phyloP scores from a whole-genome alignment of 2,888 invertebrate species.

The Lasioglossum villosulum region DNA sequence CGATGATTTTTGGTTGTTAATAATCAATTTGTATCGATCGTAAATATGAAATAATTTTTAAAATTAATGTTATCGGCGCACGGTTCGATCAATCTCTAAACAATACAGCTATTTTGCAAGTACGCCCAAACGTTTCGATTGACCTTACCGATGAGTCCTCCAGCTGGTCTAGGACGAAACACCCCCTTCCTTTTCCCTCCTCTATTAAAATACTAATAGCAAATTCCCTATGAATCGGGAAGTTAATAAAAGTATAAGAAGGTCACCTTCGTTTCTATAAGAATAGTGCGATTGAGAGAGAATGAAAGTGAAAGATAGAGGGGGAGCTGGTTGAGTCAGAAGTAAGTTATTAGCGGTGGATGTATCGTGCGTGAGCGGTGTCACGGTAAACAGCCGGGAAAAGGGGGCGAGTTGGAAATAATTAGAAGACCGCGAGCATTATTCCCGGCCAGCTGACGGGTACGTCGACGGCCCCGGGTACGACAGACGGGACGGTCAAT shows the following conservation, averaged over 20 bases:
- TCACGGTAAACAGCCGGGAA: slow-evolving; percentile 20
- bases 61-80: too few relatives aligned
- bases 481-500: slow-evolving; percentile 40
- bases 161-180: too few relatives aligned
- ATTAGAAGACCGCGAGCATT: slow-evolving; percentile 36
- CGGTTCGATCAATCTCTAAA: too few relatives aligned
- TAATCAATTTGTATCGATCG: too few relatives aligned
- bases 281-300: not conserved
- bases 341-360: slow-evolving; percentile 54
- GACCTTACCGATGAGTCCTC: too few relatives aligned
- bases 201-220: too few relatives aligned
- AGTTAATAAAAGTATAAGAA: too few relatives aligned
- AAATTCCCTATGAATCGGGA: too few relatives aligned
- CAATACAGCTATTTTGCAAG: too few relatives aligned
- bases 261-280: not conserved
- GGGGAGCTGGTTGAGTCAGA: not conserved
- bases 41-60: too few relatives aligned
- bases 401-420: slow-evolving; percentile 39
- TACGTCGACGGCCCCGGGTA: not conserved
- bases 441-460: not conserved
- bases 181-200: too few relatives aligned
- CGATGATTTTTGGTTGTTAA: not conserved
- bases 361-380: slow-evolving; percentile 48
- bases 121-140: too few relatives aligned
- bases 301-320: not conserved